A percentile compares a stretch with the other conserved stretches of the same genome.
phyloP scores from a whole-genome alignment of 2,113 vertebrate genomes.

The Bungarus multicinctus region DNA sequence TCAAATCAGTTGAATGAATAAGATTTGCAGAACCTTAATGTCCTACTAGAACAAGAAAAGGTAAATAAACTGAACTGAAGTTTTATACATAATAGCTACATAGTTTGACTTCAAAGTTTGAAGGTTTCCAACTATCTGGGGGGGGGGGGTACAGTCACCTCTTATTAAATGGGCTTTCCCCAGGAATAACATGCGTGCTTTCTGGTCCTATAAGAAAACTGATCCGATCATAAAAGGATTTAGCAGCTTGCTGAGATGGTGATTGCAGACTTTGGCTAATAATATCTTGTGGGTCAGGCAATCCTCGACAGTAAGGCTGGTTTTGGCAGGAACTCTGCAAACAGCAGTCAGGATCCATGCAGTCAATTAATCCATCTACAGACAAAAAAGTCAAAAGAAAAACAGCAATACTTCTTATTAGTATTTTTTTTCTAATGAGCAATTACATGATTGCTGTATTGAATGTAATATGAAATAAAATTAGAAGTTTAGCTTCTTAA shows the following conservation, averaged over 20 bases:
- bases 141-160: conserved; percentile 73
- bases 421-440: conserved; percentile 5
- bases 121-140: not conserved
- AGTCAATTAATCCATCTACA: conserved; percentile 92
- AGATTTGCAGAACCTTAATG: conserved; percentile 69
- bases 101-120: not conserved
- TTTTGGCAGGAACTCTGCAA: conserved; percentile 91
- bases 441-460: conserved; percentile 6
- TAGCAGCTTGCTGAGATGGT: conserved; percentile 84
- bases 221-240: conserved; percentile 90
- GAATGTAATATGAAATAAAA: conserved; percentile 28
- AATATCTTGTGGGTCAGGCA: conserved; percentile 86
- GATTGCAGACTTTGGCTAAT: conserved; percentile 83
- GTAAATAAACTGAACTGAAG: conserved; percentile 22
- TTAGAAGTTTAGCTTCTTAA: conserved; percentile 39
- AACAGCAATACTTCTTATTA: conserved; percentile 47
- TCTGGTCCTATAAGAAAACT: conserved; percentile 87
- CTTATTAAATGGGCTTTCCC: conserved; percentile 92
- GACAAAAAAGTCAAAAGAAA: conserved; percentile 64
- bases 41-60: conserved; percentile 50
- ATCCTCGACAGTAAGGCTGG: conserved; percentile 88
- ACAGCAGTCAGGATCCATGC: conserved; percentile 98
- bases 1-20: conserved; percentile 71
- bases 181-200: conserved; percentile 89
- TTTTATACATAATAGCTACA: conserved; percentile 41